Evolutionary conservation across 2,113 vertebrate genomes (phyloP).

Genomic region (Apteryx mantelli): DNA sequence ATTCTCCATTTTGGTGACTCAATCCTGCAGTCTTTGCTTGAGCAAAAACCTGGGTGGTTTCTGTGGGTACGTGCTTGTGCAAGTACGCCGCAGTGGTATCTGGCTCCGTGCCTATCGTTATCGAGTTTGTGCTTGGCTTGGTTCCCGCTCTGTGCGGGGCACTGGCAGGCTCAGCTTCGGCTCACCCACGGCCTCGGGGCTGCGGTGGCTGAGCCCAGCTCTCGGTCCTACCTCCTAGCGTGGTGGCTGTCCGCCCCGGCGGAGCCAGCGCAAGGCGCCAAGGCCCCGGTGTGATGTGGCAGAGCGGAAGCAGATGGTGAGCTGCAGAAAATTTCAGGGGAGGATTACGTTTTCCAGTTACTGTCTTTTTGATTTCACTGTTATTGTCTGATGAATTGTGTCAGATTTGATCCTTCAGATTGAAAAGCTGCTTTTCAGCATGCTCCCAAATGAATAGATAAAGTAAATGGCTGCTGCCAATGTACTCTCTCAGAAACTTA

Average conservation of each 20-base stretch:
- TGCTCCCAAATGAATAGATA: conserved; percentile 46
- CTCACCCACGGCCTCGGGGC: neutral
- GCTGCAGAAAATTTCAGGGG: conserved; percentile 59
- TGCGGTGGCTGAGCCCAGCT: neutral
- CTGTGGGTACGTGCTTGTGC: accelerated
- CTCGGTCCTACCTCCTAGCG: neutral
- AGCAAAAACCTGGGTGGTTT: neutral
- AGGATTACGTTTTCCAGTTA: conserved; percentile 67
- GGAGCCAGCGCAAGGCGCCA: conserved; percentile 34
- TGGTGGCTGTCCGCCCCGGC: conserved; percentile 36
- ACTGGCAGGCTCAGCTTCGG: neutral
- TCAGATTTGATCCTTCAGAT: conserved; percentile 64
- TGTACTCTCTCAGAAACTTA: conserved; percentile 24
- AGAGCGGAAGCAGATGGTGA: conserved; percentile 65
- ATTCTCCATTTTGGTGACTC: neutral
- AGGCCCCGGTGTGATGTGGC: conserved; percentile 56
- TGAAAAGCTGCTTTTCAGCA: conserved; percentile 50
- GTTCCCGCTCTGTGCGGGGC: neutral
- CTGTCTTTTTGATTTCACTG: conserved; percentile 69
- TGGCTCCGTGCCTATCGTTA: neutral
- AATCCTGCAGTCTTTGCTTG: accelerated
- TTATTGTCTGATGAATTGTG: conserved; percentile 69
- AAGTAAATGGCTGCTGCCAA: conserved; percentile 43
- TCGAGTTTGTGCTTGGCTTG: accelerated
- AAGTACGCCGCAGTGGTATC: accelerated